Conservation (phyloP, 2,797 vertebrate genomes). For the Crenuchus spilurus region DNA sequence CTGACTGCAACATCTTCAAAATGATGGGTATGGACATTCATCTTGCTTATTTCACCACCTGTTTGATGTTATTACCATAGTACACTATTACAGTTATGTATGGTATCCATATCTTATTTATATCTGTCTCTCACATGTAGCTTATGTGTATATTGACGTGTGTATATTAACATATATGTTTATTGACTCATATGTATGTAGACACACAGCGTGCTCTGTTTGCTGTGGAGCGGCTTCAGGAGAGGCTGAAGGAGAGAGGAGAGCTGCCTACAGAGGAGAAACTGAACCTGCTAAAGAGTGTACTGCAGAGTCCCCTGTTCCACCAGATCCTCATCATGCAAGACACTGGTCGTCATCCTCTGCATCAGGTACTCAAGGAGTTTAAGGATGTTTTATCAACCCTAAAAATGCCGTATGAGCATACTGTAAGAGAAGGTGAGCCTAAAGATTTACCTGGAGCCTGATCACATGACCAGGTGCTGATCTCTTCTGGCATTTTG, state of each 20-base stretch:
- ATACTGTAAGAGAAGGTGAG: too few species aligned
- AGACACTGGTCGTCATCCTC: conserved; percentile 80
- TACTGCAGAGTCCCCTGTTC: conserved; percentile 95
- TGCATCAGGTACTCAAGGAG: conserved; percentile 55
- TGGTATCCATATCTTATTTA: too few species aligned
- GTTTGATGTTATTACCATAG: background rate
- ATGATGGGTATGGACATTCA: conserved; percentile 37
- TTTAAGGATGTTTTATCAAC: too few species aligned
- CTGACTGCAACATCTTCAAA: conserved; percentile 12
- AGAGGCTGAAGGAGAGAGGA: conserved; percentile 87
- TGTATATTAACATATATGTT: conserved; percentile 13
- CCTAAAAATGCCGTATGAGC: too few species aligned
- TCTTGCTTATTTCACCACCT: background rate
- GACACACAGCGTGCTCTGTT: conserved; percentile 87
- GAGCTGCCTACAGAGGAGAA: conserved; percentile 88
- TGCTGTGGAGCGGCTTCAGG: conserved; percentile 91
- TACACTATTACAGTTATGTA: too few species aligned
- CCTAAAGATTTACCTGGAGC: too few species aligned
- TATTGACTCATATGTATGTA: conserved; percentile 63
- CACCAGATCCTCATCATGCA: conserved; percentile 91
- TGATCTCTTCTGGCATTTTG: too few species aligned
- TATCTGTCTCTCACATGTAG: background rate
- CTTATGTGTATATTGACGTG: conserved; percentile 17
- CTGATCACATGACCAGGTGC: too few species aligned
- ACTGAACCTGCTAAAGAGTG: conserved; percentile 86